phyloP scores from a whole-genome alignment of 2,113 vertebrate genomes.

The Ceyx cyanopectus region DNA sequence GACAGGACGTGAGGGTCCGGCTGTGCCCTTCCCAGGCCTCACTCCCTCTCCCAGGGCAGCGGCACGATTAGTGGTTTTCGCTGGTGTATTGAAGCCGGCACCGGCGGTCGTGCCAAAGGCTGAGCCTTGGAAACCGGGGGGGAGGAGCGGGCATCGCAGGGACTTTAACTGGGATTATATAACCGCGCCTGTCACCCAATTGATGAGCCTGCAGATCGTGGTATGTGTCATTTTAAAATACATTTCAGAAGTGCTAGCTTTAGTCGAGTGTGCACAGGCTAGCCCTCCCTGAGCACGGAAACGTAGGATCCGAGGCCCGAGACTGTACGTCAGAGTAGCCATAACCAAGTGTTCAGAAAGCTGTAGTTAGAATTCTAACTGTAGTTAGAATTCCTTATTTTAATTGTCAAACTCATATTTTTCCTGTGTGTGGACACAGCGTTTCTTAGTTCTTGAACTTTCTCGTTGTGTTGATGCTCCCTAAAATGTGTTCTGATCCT shows the following conservation, averaged over 20 bases:
- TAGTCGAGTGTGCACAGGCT: rapidly evolving
- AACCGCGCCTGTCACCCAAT: not conserved
- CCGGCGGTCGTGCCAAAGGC: not conserved
- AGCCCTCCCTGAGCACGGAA: rapidly evolving
- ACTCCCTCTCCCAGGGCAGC: not conserved
- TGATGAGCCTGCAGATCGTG: rapidly evolving
- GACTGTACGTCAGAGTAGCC: rapidly evolving
- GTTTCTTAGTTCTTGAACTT: not conserved
- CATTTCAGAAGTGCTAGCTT: rapidly evolving
- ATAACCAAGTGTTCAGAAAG: not conserved
- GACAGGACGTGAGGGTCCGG: too few relatives aligned
- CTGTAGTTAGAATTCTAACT: not conserved
- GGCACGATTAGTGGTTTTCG: rapidly evolving
- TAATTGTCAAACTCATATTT: not conserved
- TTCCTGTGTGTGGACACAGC: not conserved
- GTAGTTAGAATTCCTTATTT: not conserved
- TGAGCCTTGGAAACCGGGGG: not conserved
- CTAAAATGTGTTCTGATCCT: not conserved
- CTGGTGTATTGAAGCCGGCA: not conserved
- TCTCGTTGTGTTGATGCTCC: not conserved
- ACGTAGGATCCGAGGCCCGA: not conserved
- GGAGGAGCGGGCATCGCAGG: not conserved
- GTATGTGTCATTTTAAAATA: not conserved
- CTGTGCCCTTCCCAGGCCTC: rapidly evolving
- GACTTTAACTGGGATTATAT: rapidly evolving